A percentile compares a stretch with the other conserved stretches of the same genome.
These are phyloP conservation scores for Halisarca cf. caerulea DNA, from an alignment of 37 sponge, comb jelly and placozoan species.

Conservation along the genomic window DNA sequence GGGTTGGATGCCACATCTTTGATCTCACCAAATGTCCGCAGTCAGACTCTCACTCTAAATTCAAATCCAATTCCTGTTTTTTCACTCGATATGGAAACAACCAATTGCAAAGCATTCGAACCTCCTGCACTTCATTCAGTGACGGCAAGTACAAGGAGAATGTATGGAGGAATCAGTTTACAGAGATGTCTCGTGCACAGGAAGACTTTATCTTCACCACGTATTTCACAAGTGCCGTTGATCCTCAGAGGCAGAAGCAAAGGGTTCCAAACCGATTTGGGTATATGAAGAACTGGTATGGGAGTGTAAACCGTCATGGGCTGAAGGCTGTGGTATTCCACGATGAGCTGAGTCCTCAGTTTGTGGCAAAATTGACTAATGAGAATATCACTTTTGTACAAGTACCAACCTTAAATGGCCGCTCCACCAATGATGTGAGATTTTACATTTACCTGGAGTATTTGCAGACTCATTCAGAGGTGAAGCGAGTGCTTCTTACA, in stretches of 20 bases:
- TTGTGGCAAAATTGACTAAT: conserved; percentile 29
- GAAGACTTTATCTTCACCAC: conserved; percentile 56
- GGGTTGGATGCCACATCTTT: too few species aligned
- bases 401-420: conserved; percentile 36
- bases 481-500: conserved; percentile 61
- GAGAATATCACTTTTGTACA: conserved; percentile 17
- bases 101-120: too few species aligned
- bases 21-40: too few species aligned
- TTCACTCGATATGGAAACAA: too few species aligned
- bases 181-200: too few species aligned
- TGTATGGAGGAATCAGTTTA: too few species aligned
- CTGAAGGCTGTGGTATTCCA: conserved; percentile 66
- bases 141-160: too few species aligned
- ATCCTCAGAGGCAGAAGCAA: conserved; percentile 38
- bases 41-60: too few species aligned
- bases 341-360: conserved; percentile 50
- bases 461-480: conserved; percentile 40
- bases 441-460: conserved; percentile 59
- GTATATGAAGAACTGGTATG: conserved; percentile 51
- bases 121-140: too few species aligned
- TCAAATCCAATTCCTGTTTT: too few species aligned
- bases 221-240: conserved; percentile 56
- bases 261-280: conserved; percentile 31
- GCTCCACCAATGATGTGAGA: conserved; percentile 78
- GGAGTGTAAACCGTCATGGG: conserved; percentile 21